Conservation (phyloP, 2,797 vertebrate species). For the Hemitrygon akajei region DNA sequence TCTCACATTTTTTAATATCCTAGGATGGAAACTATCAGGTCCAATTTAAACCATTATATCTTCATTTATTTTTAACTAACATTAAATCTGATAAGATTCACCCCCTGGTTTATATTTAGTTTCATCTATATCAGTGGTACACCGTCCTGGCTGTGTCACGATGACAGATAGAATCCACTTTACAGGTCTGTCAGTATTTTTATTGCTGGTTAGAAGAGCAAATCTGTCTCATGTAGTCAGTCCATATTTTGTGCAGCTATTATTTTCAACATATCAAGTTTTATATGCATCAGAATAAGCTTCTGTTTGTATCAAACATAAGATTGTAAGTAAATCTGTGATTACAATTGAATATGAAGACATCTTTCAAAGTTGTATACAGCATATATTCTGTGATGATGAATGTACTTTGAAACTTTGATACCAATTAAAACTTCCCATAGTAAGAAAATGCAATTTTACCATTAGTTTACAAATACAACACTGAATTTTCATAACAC, state of each 20-base stretch:
- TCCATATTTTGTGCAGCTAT: background rate
- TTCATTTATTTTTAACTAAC: background rate
- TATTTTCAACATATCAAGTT: background rate
- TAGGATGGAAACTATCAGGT: too few relatives aligned
- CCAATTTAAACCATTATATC: background rate
- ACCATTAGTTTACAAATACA: too few relatives aligned
- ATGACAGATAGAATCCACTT: background rate
- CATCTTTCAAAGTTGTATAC: too few relatives aligned
- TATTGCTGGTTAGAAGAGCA: background rate
- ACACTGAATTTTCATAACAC: too few relatives aligned
- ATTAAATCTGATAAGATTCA: background rate
- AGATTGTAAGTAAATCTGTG: too few relatives aligned
- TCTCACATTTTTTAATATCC: too few relatives aligned
- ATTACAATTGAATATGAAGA: too few relatives aligned
- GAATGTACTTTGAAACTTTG: too few relatives aligned
- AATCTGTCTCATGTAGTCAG: background rate
- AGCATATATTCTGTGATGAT: too few relatives aligned
- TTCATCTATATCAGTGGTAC: background rate
- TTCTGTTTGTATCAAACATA: background rate
- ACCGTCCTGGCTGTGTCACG: background rate
- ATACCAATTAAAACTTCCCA: too few relatives aligned
- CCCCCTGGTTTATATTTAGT: background rate
- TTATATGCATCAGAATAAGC: background rate
- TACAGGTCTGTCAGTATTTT: background rate
- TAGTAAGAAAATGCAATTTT: too few relatives aligned